These are phyloP conservation scores for Silurus glanis DNA, from an alignment of 2,113 vertebrate species.

Conservation along the genomic window DNA sequence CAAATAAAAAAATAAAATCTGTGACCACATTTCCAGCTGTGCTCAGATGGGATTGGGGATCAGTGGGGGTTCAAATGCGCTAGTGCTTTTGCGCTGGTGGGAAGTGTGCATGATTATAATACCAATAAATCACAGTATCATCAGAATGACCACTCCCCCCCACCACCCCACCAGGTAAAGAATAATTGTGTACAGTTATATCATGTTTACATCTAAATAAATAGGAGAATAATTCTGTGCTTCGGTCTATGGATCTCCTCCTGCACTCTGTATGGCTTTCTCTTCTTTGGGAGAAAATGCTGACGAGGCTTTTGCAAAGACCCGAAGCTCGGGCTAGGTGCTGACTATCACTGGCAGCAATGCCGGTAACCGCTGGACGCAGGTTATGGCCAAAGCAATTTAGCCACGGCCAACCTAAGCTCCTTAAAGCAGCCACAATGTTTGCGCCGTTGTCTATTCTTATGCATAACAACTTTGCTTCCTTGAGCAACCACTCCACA, in stretches of 20 bases:
- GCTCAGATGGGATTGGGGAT: not conserved
- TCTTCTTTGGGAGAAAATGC: not conserved
- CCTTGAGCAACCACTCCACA: conserved; percentile 28
- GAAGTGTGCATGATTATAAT: not conserved
- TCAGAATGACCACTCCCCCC: too few relatives aligned
- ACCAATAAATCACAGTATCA: not conserved
- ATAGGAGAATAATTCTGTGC: not conserved
- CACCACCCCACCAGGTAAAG: too few relatives aligned
- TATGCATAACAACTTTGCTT: conserved; percentile 31
- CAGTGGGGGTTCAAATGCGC: not conserved
- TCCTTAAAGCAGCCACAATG: conserved; percentile 24
- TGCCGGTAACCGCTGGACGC: conserved; percentile 8
- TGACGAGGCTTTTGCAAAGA: conserved; percentile 11
- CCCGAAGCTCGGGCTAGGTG: conserved; percentile 16
- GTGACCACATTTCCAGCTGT: conserved; percentile 16
- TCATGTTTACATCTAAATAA: conserved; percentile 1
- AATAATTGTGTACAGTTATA: too few relatives aligned
- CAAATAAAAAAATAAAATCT: not conserved
- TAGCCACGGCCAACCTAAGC: conserved; percentile 32
- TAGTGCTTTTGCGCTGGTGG: not conserved
- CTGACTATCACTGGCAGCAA: conserved; percentile 10
- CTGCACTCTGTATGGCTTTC: conserved; percentile 3
- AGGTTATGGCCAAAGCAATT: conserved; percentile 34
- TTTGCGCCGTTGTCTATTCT: conserved; percentile 32
- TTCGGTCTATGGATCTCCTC: not conserved